A percentile compares a stretch with the other conserved stretches of the same genome.
These are phyloP conservation scores for Pygathrix nemaeus DNA, from an alignment of 2,113 vertebrate species.

Conservation along the genomic window DNA sequence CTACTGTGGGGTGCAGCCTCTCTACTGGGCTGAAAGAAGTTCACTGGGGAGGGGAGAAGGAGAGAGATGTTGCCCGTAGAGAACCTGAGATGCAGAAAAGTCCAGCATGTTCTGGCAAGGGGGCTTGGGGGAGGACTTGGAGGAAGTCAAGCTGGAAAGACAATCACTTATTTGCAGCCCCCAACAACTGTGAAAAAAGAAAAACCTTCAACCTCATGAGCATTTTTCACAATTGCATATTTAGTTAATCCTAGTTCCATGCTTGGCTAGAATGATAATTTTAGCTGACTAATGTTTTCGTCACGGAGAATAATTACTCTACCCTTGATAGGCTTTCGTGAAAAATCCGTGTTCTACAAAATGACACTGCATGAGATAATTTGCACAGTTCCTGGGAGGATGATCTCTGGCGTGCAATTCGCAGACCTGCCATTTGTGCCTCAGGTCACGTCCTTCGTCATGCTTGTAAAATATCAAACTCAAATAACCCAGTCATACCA, in stretches of 20 bases:
- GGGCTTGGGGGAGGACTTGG: fast-evolving
- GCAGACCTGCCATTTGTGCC: fast-evolving
- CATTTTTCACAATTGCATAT: not conserved
- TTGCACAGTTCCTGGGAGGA: not conserved
- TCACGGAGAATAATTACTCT: not conserved
- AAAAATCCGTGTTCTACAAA: not conserved
- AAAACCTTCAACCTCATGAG: not conserved
- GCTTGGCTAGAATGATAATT: not conserved
- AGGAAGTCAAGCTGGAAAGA: not conserved
- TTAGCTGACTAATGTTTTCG: not conserved
- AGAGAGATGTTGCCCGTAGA: fast-evolving
- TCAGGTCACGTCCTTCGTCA: not conserved
- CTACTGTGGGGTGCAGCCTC: not conserved
- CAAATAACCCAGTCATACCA: not conserved
- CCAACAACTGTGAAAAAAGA: not conserved
- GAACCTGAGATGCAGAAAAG: not conserved
- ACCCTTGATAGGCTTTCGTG: not conserved
- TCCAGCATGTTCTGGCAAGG: not conserved
- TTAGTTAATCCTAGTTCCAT: not conserved
- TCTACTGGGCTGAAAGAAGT: not conserved
- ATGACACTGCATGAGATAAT: not conserved
- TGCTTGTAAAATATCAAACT: not conserved
- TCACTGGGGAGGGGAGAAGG: not conserved
- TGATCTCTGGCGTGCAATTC: fast-evolving
- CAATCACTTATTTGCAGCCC: not conserved